These are phyloP conservation scores for Chloropsis hardwickii DNA, from an alignment of 2,113 vertebrate species.

Conservation along the genomic window DNA sequence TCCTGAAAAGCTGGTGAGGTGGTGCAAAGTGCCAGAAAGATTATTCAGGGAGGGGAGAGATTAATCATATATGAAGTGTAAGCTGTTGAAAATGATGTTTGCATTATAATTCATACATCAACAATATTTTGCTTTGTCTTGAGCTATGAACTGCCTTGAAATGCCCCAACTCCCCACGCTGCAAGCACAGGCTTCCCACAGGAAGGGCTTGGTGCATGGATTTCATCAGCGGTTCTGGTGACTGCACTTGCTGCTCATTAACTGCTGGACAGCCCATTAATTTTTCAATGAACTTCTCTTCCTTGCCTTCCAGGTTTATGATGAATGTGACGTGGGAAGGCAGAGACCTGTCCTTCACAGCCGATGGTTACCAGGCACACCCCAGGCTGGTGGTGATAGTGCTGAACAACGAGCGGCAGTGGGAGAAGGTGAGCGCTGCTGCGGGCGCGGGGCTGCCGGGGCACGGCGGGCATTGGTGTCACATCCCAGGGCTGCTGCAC, in stretches of 20 bases:
- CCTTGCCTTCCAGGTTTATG: conserved; percentile 87
- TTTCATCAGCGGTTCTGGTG: not conserved
- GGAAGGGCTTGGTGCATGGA: not conserved
- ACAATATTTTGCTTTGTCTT: not conserved
- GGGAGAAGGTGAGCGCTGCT: conserved; percentile 90
- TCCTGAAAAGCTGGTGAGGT: not conserved
- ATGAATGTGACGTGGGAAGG: conserved; percentile 98
- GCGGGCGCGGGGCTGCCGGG: fast-evolving
- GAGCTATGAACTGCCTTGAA: not conserved
- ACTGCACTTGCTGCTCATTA: conserved; percentile 19
- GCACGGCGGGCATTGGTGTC: not conserved
- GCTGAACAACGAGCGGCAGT: conserved; percentile 91
- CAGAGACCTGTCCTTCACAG: conserved; percentile 95
- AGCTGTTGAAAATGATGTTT: not conserved
- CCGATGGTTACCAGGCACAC: conserved; percentile 92
- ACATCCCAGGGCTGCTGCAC: fast-evolving
- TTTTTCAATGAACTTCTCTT: conserved; percentile 45
- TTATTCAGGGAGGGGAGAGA: not conserved
- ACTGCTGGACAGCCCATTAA: conserved; percentile 49
- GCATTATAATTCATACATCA: not conserved
- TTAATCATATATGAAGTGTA: not conserved
- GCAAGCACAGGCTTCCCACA: not conserved
- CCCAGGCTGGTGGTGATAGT: conserved; percentile 95
- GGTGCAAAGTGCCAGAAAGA: not conserved
- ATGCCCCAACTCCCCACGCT: fast-evolving